A percentile compares a stretch with the other conserved stretches of the same genome.
phyloP scores from a whole-genome alignment of 1,140 invertebrate genomes.

The Hetaerina americana region DNA sequence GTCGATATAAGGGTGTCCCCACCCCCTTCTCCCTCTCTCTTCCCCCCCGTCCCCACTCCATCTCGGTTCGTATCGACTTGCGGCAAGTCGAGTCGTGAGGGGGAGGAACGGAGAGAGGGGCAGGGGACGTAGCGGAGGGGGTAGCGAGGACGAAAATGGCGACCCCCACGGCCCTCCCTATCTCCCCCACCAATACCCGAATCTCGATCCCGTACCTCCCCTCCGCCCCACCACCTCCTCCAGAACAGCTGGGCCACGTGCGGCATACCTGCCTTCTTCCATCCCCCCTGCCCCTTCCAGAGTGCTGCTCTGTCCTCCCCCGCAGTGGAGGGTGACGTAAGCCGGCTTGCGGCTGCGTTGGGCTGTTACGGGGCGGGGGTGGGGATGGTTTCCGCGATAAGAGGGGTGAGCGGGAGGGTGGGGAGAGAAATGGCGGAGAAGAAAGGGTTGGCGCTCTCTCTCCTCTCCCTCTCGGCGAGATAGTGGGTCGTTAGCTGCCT shows the following conservation, averaged over 20 bases:
- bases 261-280: not conserved
- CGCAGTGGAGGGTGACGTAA: not conserved
- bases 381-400: no score
- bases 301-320: not conserved
- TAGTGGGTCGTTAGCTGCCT: not conserved
- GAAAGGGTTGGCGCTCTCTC: not conserved
- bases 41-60: not conserved
- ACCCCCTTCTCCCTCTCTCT: not conserved
- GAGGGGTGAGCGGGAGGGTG: not conserved
- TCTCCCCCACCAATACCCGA: not conserved
- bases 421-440: not conserved
- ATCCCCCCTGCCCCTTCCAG: no score
- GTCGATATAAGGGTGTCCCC: not conserved
- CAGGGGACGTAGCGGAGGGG: no score
- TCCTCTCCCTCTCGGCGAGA: not conserved
- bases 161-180: not conserved
- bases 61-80: not conserved
- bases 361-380: no score
- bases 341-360: not conserved
- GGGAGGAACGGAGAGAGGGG: not conserved
- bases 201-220: not conserved
- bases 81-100: no score
- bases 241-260: not conserved
- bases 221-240: not conserved
- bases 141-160: not conserved